Conservation (phyloP, 2,113 vertebrate genomes). For the Dendrocopos noguchii region DNA sequence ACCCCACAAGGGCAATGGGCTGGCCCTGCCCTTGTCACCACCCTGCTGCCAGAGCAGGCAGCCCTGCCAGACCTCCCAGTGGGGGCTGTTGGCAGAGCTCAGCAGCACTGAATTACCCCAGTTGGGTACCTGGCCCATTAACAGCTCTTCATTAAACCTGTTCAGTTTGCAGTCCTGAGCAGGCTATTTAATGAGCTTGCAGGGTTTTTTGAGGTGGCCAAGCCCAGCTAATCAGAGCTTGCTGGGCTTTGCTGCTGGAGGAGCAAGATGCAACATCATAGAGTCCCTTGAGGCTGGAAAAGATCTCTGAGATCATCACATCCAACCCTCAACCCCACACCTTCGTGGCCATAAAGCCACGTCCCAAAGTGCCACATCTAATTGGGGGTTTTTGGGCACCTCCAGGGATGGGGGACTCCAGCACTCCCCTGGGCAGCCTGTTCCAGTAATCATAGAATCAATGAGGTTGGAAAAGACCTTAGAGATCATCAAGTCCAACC, state of each 20-base stretch:
- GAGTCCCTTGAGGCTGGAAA: no score
- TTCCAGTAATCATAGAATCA: no score
- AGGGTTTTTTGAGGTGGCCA: rapidly evolving
- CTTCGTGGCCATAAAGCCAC: no score
- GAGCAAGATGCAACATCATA: not conserved
- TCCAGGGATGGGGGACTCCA: no score
- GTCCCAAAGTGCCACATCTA: no score
- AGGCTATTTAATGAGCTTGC: not conserved
- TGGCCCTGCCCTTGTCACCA: not conserved
- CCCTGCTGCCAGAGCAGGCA: not conserved
- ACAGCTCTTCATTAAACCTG: not conserved
- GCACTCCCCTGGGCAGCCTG: no score
- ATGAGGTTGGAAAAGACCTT: no score
- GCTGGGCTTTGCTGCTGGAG: not conserved
- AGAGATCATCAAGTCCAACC: no score
- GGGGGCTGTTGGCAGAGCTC: not conserved
- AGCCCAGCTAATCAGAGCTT: not conserved
- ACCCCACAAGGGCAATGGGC: no score
- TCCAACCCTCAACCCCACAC: no score
- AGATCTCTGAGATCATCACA: no score
- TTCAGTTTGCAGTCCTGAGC: not conserved
- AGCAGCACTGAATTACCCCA: not conserved
- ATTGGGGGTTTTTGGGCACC: no score
- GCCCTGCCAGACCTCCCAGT: not conserved
- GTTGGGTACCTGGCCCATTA: not conserved